These are phyloP conservation scores for Drosophila neotestacea DNA, from an alignment of 2,888 invertebrate genomes.

Conservation along the genomic window DNA sequence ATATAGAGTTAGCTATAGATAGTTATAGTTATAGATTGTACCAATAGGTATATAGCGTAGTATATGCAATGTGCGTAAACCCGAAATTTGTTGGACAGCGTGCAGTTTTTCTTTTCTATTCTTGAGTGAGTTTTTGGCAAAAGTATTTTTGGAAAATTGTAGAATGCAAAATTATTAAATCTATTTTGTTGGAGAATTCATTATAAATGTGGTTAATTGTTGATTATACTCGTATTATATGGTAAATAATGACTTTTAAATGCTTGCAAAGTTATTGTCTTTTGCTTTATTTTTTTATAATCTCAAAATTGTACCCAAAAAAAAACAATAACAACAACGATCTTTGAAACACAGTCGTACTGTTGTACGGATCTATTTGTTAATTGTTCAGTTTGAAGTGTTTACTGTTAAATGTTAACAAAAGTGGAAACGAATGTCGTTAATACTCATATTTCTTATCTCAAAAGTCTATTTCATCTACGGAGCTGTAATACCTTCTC, in stretches of 20 bases:
- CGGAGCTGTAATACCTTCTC: slow-evolving; percentile 36
- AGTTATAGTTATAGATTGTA: slow-evolving; percentile 21
- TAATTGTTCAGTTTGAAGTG: no score
- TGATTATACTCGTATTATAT: slow-evolving; percentile 7
- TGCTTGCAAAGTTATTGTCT: slow-evolving; percentile 74
- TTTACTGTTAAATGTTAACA: slow-evolving; percentile 12
- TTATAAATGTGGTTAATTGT: slow-evolving; percentile 1
- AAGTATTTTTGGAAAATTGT: slow-evolving; percentile 2
- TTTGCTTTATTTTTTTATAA: slow-evolving; percentile 45
- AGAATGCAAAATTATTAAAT: background rate
- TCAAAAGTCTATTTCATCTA: slow-evolving; percentile 23
- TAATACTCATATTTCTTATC: slow-evolving; percentile 1
- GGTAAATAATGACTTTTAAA: slow-evolving; percentile 50
- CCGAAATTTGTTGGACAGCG: slow-evolving; percentile 22
- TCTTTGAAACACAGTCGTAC: slow-evolving; percentile 32
- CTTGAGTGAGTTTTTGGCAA: slow-evolving; percentile 2
- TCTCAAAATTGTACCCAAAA: slow-evolving; percentile 6
- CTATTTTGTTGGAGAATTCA: background rate
- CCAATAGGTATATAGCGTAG: slow-evolving; percentile 21
- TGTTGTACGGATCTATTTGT: background rate
- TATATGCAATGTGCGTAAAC: slow-evolving; percentile 17
- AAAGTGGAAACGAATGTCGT: slow-evolving; percentile 18
- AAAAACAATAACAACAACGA: slow-evolving; percentile 1
- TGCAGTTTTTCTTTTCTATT: background rate
- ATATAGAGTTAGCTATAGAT: slow-evolving; percentile 10